These are phyloP conservation scores for Acanthiza pusilla DNA, from an alignment of 2,797 vertebrate genomes.

Conservation along the genomic window DNA sequence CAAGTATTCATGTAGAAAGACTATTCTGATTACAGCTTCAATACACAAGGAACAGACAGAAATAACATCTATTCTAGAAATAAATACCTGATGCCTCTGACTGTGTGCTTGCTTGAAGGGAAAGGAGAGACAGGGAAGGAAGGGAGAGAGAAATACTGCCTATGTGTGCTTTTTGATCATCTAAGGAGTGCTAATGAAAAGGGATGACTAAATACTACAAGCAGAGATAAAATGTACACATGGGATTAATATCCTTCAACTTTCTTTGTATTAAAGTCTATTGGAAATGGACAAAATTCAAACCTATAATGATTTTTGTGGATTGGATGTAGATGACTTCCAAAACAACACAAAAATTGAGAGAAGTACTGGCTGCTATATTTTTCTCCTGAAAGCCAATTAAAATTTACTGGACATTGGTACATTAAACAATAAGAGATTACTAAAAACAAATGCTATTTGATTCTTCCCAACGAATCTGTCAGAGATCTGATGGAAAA, in stretches of 20 bases:
- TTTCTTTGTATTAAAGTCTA: neutral
- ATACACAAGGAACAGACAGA: constrained; percentile 13
- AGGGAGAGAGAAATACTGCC: neutral
- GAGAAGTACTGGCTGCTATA: neutral
- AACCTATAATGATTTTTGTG: neutral
- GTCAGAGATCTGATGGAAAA: neutral
- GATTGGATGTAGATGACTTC: neutral
- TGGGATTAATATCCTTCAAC: neutral
- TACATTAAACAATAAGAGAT: neutral
- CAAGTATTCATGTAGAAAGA: neutral
- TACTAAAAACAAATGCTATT: neutral
- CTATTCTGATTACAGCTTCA: constrained; percentile 10
- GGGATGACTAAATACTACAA: neutral
- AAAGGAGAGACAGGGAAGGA: neutral
- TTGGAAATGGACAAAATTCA: neutral
- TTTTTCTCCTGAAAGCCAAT: neutral
- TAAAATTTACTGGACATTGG: neutral
- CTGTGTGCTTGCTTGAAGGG: neutral
- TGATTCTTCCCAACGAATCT: neutral
- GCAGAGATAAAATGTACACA: neutral
- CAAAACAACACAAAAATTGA: neutral
- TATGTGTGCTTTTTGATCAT: neutral
- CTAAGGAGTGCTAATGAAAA: neutral
- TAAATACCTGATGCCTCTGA: neutral
- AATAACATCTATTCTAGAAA: neutral